These are phyloP conservation scores for Urocolius indicus DNA, from an alignment of 2,113 vertebrate genomes.

Conservation along the genomic window DNA sequence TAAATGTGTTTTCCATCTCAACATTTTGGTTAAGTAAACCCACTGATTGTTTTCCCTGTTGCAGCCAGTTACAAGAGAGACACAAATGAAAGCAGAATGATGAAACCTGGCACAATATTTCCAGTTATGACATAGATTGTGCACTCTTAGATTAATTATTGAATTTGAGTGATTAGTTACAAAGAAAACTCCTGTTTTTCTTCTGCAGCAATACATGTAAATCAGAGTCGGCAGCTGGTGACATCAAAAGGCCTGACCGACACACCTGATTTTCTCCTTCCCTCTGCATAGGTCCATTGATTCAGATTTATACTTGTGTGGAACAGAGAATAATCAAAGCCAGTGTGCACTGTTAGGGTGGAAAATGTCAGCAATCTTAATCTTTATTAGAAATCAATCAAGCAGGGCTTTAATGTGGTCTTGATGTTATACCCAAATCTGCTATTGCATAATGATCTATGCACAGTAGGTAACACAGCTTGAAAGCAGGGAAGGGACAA, in stretches of 20 bases:
- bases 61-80: not conserved
- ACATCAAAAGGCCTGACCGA: constrained; percentile 22
- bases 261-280: constrained; percentile 17
- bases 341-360: not conserved
- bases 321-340: constrained; percentile 21
- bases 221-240: constrained; percentile 29
- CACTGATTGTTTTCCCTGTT: not conserved
- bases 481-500: constrained; percentile 9
- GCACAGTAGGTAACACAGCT: not conserved
- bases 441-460: not conserved
- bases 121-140: not conserved
- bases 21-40: not conserved
- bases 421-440: not conserved
- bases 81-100: not conserved
- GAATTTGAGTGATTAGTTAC: constrained; percentile 27
- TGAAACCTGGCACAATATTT: constrained; percentile 50
- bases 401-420: not conserved
- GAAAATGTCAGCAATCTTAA: constrained; percentile 16
- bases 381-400: constrained; percentile 9
- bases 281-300: not conserved
- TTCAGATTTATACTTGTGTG: constrained; percentile 15
- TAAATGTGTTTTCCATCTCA: not conserved
- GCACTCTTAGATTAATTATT: constrained; percentile 33
- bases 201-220: constrained; percentile 30
- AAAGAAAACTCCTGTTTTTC: constrained; percentile 44